Conservation (phyloP, 2,797 vertebrate species). For the Labroides dimidiatus region DNA sequence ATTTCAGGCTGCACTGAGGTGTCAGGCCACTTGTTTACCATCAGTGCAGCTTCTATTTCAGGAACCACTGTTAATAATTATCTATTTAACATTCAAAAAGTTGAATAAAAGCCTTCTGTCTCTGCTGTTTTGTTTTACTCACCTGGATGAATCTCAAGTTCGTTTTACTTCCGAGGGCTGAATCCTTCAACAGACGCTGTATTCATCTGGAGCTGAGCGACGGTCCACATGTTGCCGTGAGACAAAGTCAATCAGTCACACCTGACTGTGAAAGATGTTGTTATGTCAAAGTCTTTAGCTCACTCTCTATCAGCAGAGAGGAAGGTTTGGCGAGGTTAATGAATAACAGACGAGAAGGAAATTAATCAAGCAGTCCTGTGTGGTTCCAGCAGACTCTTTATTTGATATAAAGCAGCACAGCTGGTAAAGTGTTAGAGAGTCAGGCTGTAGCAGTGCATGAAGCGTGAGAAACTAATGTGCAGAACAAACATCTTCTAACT, state of each 20-base stretch:
- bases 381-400: slow-evolving; percentile 71
- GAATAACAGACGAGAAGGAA: slow-evolving; percentile 41
- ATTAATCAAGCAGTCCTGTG: slow-evolving; percentile 10
- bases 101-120: slow-evolving; percentile 11
- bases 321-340: slow-evolving; percentile 60
- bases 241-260: background rate
- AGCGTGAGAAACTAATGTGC: slow-evolving; percentile 43
- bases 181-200: background rate
- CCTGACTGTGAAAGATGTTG: background rate
- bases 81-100: slow-evolving; percentile 9
- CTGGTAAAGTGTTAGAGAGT: slow-evolving; percentile 62
- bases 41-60: background rate
- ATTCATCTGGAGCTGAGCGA: background rate
- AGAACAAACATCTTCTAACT: slow-evolving; percentile 29
- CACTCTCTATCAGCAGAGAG: slow-evolving; percentile 32
- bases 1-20: background rate
- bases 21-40: background rate
- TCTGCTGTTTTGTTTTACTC: slow-evolving; percentile 2
- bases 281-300: slow-evolving; percentile 37
- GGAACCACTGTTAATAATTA: slow-evolving; percentile 64
- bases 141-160: slow-evolving; percentile 21
- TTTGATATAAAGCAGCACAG: slow-evolving; percentile 64
- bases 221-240: background rate
- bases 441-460: slow-evolving; percentile 49
- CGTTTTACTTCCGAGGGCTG: background rate